Evolutionary conservation across 1,140 invertebrate species (phyloP), one percentile per base, ranked within the genome.

Genomic region (Drosophila ercepeae): DNA sequence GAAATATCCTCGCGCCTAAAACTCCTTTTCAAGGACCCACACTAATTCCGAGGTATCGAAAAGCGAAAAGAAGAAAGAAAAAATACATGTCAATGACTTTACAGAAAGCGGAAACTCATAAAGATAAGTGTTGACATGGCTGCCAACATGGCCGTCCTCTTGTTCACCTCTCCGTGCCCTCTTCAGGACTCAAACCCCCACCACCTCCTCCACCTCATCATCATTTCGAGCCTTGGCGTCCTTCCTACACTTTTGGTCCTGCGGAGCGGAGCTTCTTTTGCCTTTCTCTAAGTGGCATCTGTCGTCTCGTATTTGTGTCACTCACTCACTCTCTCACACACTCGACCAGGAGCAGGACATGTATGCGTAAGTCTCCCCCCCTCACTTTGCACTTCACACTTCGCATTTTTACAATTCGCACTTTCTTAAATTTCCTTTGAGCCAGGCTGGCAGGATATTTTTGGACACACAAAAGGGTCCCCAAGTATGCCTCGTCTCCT

Each of bases 81-180:
- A 70, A 86, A 89, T 77, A 83, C 76, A 86, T 89, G 86, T 89
- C 86, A 89, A 89, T 89, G 86, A 89, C 86, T 89, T 89, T 89
- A 89, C 79, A 89, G 77, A 89, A 89, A 89, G 86, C 86, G 86
- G 86, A 89, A 89, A 89, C 86, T 89, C 86, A 89, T 89, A 89
- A 89, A 89, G 86, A 89, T 89, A 89, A 89, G 86, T 89, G 84
- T 89, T 89, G 84, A 89, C 86, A 89, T 84, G 79, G 70, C 72
- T 79, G 83, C 73, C 65, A 88, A 79, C 81, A 86, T 83, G 75
- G 53, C 58, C 65, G 71, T 75, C 60, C 46, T 52, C 55, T 45
- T 23, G 8, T 45, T 25, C 42, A 19, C 68, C 29, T 49, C 29
- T 49, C 44, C 19, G 8, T 39, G 8, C 48, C 29, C 13, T 18